A percentile compares a stretch with the other conserved stretches of the same genome.
These are phyloP conservation scores for Magallana ariakensis DNA, from an alignment of 1,140 invertebrate species.

Conservation along the genomic window DNA sequence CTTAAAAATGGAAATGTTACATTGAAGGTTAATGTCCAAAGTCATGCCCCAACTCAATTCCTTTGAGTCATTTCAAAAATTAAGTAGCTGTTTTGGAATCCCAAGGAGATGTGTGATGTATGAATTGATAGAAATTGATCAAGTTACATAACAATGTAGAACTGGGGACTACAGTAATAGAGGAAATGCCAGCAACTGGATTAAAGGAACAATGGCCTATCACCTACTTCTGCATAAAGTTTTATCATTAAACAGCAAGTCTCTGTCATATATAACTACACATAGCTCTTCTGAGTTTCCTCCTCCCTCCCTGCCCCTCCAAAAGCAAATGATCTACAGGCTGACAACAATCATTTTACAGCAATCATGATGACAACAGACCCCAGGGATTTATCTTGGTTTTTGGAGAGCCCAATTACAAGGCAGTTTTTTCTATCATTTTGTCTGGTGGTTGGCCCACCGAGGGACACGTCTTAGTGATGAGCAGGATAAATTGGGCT, in stretches of 20 bases:
- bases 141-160: no score
- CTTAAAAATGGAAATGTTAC: no score
- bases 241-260: background rate
- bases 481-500: background rate
- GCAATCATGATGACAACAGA: slow-evolving; percentile 19
- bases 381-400: slow-evolving; percentile 7
- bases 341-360: slow-evolving; percentile 31
- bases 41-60: no score
- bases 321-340: background rate
- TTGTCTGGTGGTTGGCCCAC: background rate
- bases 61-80: no score
- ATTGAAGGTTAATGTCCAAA: no score
- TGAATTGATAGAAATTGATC: no score
- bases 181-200: background rate
- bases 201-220: background rate
- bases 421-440: background rate
- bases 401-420: slow-evolving; percentile 7
- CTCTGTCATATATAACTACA: background rate
- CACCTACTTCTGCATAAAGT: background rate
- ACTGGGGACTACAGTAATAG: no score
- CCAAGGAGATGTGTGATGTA: no score
- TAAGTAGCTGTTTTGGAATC: no score
- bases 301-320: background rate
- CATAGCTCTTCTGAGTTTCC: background rate
- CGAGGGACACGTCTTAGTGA: background rate